Base-by-base conservation (phyloP, 2,113 vertebrate species). In the Polypterus senegalus region DNA sequence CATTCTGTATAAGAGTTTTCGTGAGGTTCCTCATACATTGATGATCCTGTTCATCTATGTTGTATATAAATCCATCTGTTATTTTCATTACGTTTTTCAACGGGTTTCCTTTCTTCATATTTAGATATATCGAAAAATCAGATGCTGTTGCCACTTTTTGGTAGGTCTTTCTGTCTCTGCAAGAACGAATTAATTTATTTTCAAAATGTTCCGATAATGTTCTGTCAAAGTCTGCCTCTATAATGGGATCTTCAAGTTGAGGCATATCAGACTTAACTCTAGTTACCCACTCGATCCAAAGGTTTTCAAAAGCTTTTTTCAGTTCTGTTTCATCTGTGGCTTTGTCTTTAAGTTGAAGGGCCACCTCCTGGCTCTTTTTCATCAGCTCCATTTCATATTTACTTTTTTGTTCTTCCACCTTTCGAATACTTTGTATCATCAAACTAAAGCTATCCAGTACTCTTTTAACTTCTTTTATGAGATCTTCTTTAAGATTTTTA, bases 161-260 rank as follows among this genome's bases (percentile, higher is more conserved):
- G 4, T 64, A 60, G 3, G 57, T 57, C 62, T 53, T 49, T 1
- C 3, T 56, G 6, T 48, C 61, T 68, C 47, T 52, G 7, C 43
- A n/a, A 6, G 3, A 4, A 52, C 49, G 10, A 6, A 62, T 9
- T 7, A 51, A 4, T 9, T 7, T n/a, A 48, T 3, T 10, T 58
- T 53, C 70, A 10, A 79, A 73, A 48, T 58, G 43, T 0, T 74
- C 62, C 3, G 63, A 45, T 3, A 86, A 62, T 57, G 79, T 67
- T 5, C 61, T 8, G 45, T 74, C 48, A 1, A 80, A 59, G 1
- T 83, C 77, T 4, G 3, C 5, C 9, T 65, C 49, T 0, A 82
- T 68, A 53, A 76, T 1, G 6, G 77, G 66, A 1, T 4, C 3
- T 3, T 77, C 61, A 0, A 0, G 51, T 3, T 47, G 1, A 5